phyloP scores from a whole-genome alignment of 2,888 invertebrate genomes.

The Strigamia maritima region DNA sequence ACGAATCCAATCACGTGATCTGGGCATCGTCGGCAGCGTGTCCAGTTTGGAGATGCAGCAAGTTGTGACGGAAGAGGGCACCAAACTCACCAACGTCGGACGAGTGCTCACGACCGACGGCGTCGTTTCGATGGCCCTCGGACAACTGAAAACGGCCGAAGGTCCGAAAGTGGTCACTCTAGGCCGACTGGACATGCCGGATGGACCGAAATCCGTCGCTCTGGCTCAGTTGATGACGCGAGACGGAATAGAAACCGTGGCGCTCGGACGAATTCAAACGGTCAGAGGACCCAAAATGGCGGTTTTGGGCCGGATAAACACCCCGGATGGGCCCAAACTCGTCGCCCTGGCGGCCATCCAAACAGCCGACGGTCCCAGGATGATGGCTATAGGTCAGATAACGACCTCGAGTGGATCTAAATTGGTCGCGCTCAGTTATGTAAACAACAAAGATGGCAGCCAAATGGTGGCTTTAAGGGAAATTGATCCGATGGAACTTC shows the following conservation, averaged over 20 bases:
- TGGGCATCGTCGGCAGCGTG: not conserved
- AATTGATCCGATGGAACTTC: constrained; percentile 50
- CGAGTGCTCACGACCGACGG: constrained; percentile 40
- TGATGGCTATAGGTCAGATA: constrained; percentile 50
- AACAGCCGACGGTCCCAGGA: constrained; percentile 37
- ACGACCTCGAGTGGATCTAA: constrained; percentile 66
- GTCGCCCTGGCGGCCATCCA: constrained; percentile 65
- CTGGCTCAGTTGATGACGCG: constrained; percentile 63
- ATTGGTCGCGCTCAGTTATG: constrained; percentile 60
- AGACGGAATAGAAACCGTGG: not conserved
- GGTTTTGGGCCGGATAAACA: constrained; percentile 65
- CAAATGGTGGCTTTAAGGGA: constrained; percentile 70
- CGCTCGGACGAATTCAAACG: constrained; percentile 59
- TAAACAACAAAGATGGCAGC: constrained; percentile 66
- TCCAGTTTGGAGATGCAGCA: not conserved
- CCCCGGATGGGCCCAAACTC: constrained; percentile 67
- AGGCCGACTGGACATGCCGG: constrained; percentile 67
- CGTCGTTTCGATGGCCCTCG: constrained; percentile 28
- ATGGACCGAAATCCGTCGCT: constrained; percentile 65
- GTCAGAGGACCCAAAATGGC: constrained; percentile 61
- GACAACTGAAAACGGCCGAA: not conserved
- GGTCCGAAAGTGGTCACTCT: constrained; percentile 51
- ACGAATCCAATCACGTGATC: constrained; percentile 11
- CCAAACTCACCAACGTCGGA: constrained; percentile 37
- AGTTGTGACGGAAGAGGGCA: constrained; percentile 44